Percentiles rank a stretch among this genome's conserved stretches.
These are phyloP conservation scores for Dromius quadrimaculatus DNA, from an alignment of 2,888 invertebrate species.

Conservation along the genomic window DNA sequence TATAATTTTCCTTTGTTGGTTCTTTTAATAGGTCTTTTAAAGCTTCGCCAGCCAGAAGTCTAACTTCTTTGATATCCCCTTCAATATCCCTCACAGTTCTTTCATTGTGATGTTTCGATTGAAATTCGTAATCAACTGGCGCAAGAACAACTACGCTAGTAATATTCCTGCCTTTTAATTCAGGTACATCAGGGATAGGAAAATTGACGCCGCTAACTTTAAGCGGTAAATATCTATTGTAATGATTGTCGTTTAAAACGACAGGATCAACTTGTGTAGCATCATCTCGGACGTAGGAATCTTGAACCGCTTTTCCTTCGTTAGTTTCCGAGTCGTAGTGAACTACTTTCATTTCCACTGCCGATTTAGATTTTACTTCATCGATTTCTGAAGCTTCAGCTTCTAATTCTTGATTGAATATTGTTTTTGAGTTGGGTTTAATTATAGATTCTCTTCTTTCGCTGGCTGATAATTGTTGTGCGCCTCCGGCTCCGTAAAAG, in stretches of 20 bases:
- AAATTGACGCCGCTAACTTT: slow-evolving; percentile 89
- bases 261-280: slow-evolving; percentile 83
- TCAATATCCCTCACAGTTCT: slow-evolving; percentile 71
- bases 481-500: slow-evolving; percentile 88
- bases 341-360: slow-evolving; percentile 87
- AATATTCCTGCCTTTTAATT: slow-evolving; percentile 80
- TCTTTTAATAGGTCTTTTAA: slow-evolving; percentile 81
- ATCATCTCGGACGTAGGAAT: slow-evolving; percentile 78
- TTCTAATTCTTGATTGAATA: slow-evolving; percentile 68
- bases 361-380: slow-evolving; percentile 66
- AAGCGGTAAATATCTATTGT: slow-evolving; percentile 85
- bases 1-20: slow-evolving; percentile 82
- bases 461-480: slow-evolving; percentile 76
- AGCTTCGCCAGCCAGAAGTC: slow-evolving; percentile 80
- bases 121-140: slow-evolving; percentile 80
- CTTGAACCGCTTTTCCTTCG: slow-evolving; percentile 78
- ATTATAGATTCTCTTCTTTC: slow-evolving; percentile 78
- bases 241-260: slow-evolving; percentile 78
- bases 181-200: slow-evolving; percentile 84
- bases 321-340: slow-evolving; percentile 82
- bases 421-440: slow-evolving; percentile 67
- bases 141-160: slow-evolving; percentile 88
- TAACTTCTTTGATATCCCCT: slow-evolving; percentile 75
- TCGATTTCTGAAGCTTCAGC: slow-evolving; percentile 71
- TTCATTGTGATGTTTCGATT: slow-evolving; percentile 63